Percentiles rank a stretch among this genome's conserved stretches.
phyloP scores from a whole-genome alignment of 2,113 vertebrate genomes.

The Damaliscus lunatus region DNA sequence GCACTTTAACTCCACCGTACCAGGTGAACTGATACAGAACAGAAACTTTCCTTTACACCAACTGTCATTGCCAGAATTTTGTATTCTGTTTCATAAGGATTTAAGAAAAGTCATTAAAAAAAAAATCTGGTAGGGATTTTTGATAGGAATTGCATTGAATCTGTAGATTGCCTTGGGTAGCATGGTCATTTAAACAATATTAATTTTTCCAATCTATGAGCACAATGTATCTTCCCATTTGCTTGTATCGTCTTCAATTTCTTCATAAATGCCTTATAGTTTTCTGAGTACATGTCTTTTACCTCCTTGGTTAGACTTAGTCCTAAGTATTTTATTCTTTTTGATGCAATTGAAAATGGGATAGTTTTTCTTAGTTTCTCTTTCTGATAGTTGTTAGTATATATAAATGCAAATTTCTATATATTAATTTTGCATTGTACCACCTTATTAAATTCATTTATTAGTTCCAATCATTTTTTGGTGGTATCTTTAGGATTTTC shows the following conservation, averaged over 20 bases:
- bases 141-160: background rate
- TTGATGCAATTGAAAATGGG: background rate
- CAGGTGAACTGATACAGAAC: slow-evolving; percentile 92
- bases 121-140: background rate
- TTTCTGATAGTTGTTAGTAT: background rate
- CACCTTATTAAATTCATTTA: background rate
- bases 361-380: background rate
- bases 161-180: background rate
- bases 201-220: background rate
- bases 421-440: background rate
- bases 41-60: slow-evolving; percentile 82
- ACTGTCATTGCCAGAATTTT: slow-evolving; percentile 92
- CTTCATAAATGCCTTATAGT: background rate
- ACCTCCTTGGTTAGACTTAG: background rate
- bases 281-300: background rate
- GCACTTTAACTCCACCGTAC: slow-evolving; percentile 94
- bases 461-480: background rate
- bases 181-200: background rate
- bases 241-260: background rate
- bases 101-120: slow-evolving; percentile 87
- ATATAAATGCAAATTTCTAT: background rate
- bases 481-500: background rate
- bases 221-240: background rate
- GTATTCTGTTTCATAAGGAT: slow-evolving; percentile 96
- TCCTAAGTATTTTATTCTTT: background rate